phyloP scores from a whole-genome alignment of 2,888 invertebrate genomes.

The Hedya salicella region DNA sequence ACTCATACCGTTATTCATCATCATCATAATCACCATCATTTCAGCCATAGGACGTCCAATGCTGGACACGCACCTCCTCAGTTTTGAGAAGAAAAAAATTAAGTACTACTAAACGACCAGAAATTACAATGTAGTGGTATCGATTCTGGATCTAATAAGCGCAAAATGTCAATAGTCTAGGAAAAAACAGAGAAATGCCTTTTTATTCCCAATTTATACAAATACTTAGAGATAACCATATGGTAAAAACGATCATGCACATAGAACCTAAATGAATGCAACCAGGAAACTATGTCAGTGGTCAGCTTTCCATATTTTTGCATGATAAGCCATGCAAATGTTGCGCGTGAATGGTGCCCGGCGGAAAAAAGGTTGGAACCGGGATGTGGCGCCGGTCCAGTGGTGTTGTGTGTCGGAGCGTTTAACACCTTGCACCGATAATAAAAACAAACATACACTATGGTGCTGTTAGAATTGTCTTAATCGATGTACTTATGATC shows the following conservation, averaged over 20 bases:
- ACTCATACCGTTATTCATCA: too few relatives aligned
- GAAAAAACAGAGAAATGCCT: too few relatives aligned
- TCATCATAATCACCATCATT: too few relatives aligned
- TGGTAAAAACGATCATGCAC: conserved; percentile 15
- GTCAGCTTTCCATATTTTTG: conserved; percentile 23
- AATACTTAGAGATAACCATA: too few relatives aligned
- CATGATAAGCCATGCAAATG: conserved; percentile 22
- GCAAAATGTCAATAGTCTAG: too few relatives aligned
- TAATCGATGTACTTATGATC: neutral
- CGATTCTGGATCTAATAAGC: too few relatives aligned
- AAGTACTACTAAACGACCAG: too few relatives aligned
- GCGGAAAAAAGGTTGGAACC: conserved; percentile 9
- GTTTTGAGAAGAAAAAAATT: too few relatives aligned
- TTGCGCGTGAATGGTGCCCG: conserved; percentile 19
- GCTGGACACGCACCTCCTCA: too few relatives aligned
- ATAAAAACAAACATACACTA: conserved; percentile 10
- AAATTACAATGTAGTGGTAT: too few relatives aligned
- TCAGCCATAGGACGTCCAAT: too few relatives aligned
- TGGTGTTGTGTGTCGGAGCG: conserved; percentile 9
- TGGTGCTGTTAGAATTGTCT: neutral
- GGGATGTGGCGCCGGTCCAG: conserved; percentile 12
- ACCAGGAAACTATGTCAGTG: conserved; percentile 18
- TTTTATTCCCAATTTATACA: neutral
- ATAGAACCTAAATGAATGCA: conserved; percentile 11
- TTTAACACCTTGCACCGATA: conserved; percentile 6